Conservation (phyloP, 2,888 invertebrate species). For the Polyploca ridens region DNA sequence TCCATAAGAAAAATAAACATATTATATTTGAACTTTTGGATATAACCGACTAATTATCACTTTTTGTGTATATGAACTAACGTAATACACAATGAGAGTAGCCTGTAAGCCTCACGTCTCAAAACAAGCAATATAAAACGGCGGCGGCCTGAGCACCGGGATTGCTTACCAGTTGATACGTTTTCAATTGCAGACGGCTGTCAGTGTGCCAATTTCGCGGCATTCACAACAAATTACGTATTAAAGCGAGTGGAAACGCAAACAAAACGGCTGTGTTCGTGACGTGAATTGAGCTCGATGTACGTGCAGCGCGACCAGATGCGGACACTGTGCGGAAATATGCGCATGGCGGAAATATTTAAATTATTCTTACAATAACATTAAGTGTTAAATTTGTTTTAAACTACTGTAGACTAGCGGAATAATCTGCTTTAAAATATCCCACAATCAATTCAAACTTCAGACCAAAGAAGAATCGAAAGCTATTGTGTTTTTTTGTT, state of each 20-base stretch:
- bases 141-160: constrained; percentile 26
- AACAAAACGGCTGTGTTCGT: constrained; percentile 81
- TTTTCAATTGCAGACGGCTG: constrained; percentile 76
- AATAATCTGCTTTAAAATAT: background rate
- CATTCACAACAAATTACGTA: constrained; percentile 83
- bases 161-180: constrained; percentile 68
- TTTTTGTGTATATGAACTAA: background rate
- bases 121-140: constrained; percentile 10
- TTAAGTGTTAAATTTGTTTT: background rate
- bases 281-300: constrained; percentile 73
- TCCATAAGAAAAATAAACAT: background rate
- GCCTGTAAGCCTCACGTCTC: constrained; percentile 9
- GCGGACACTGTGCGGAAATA: constrained; percentile 37
- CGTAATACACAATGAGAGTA: background rate
- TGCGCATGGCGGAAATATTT: constrained; percentile 28
- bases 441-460: too few species aligned
- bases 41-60: too few species aligned
- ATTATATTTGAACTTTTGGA: too few species aligned
- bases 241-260: constrained; percentile 82
- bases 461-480: too few species aligned
- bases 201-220: constrained; percentile 80
- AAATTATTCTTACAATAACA: constrained; percentile 13
- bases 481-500: too few species aligned
- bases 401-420: background rate
- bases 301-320: constrained; percentile 51